Base-by-base conservation (phyloP, 1,140 invertebrate genomes). In the Hypsibius dujardini region DNA sequence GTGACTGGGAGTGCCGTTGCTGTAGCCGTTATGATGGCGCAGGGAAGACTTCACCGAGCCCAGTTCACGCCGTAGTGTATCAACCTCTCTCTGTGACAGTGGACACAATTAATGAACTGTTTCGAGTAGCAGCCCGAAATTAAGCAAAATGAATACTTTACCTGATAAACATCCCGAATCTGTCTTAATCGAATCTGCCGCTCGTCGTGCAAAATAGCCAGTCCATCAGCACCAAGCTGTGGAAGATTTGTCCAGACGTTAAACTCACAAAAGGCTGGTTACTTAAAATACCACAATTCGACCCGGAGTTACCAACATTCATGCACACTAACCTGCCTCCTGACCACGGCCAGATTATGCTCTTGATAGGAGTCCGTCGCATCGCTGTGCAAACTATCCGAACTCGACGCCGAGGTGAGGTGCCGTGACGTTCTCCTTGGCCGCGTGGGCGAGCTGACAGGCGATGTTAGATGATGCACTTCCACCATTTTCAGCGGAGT, bases 171-270 rank as follows among this genome's bases (percentile, higher is more conserved):
- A 46, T 85, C 79, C 73, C 88, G 86, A 73, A 92, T 88, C 77
- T 90, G 87, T 77, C 86, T 84, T 74, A 92, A 80, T 73, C 89
- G 79, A 76, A 86, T 84, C 77, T 92, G 89, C 73, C 89, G 81
- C 71, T 88, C 86, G 77, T 88, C 89, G 74, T 85, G 82, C 73
- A 88, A 84, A 70, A 87, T 85, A 59, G 87, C 84, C 74, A 92
- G 81, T 69, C 90, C 90, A 81, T 92, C 90, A n/a, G 87, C 79
- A 74, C 86, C 85, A 70, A 78, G 79, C 74, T 82, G 79, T 46
- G n/a, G n/a, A n/a, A n/a, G n/a, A n/a, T n/a, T n/a, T n/a, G n/a
- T n/a, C n/a, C n/a, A n/a, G n/a, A n/a, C n/a, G n/a, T n/a, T n/a
- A n/a, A n/a, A n/a, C n/a, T n/a, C n/a, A n/a, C n/a, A n/a, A n/a